Conservation (phyloP, 2,888 invertebrate species). For the Ennomos fuscantarius region DNA sequence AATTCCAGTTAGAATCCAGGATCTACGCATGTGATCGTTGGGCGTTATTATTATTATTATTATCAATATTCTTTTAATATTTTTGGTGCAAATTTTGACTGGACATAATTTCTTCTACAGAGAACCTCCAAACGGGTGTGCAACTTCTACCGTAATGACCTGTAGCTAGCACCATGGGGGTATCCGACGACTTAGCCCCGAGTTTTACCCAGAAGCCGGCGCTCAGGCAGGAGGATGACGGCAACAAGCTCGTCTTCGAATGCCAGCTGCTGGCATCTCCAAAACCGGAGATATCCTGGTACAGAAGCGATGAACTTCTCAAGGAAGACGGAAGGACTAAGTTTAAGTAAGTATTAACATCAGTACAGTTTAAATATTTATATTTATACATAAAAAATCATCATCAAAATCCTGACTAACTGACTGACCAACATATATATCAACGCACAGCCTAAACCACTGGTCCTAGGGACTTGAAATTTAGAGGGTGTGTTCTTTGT, state of each 20-base stretch:
- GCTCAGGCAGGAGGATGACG: conserved; percentile 97
- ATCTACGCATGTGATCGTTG: too few relatives aligned
- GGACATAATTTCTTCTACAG: conserved; percentile 44
- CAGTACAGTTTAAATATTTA: too few relatives aligned
- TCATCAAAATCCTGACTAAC: too few relatives aligned
- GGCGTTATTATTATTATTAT: too few relatives aligned
- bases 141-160: conserved; percentile 70
- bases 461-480: too few relatives aligned
- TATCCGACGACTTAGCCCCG: conserved; percentile 97
- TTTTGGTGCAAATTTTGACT: conserved; percentile 2
- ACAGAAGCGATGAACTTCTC: conserved; percentile 93
- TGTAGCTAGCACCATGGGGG: conserved; percentile 88
- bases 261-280: conserved; percentile 95
- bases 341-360: conserved; percentile 86
- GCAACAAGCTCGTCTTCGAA: conserved; percentile 97
- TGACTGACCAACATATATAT: too few relatives aligned
- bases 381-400: too few relatives aligned
- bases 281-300: conserved; percentile 96
- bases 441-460: too few relatives aligned
- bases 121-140: conserved; percentile 45
- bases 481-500: too few relatives aligned
- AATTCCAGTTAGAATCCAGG: too few relatives aligned
- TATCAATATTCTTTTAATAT: too few relatives aligned
- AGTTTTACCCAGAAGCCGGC: conserved; percentile 99
- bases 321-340: conserved; percentile 93